A percentile compares a stretch with the other conserved stretches of the same genome.
Evolutionary conservation across 2,888 invertebrate species (phyloP).

Genomic region (Acleris holmiana): DNA sequence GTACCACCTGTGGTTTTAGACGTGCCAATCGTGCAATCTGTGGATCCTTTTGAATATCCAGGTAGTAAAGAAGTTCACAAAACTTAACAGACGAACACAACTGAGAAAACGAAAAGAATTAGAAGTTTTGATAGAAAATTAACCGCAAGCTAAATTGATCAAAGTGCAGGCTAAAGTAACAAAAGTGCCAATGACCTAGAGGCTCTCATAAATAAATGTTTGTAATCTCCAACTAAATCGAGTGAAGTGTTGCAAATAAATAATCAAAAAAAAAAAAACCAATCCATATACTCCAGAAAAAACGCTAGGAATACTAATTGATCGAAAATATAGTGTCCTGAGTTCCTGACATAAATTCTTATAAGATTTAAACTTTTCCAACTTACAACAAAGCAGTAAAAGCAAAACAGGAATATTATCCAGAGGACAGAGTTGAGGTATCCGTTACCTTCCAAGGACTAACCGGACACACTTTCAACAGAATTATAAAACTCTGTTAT

Average conservation of each 20-base stretch:
- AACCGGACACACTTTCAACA: background rate
- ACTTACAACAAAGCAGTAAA: background rate
- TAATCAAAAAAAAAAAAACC: background rate
- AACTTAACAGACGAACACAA: background rate
- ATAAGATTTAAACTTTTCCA: slow-evolving; percentile 1
- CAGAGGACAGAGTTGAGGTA: background rate
- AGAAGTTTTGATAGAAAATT: background rate
- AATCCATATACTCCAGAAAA: background rate
- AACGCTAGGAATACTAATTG: background rate
- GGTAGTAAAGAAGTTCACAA: background rate
- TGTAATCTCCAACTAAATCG: background rate
- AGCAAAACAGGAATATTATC: slow-evolving; percentile 4
- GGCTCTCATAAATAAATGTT: slow-evolving; percentile 2
- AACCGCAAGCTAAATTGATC: background rate
- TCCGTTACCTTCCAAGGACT: background rate
- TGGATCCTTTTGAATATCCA: too few relatives aligned
- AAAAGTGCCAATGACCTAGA: slow-evolving; percentile 10
- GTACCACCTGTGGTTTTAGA: background rate
- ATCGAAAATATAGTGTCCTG: background rate
- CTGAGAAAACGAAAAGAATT: background rate
- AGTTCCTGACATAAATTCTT: too few relatives aligned
- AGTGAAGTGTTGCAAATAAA: background rate
- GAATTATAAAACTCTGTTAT: background rate
- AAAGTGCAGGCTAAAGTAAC: too few relatives aligned
- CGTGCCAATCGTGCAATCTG: too few relatives aligned